phyloP scores from a whole-genome alignment of 2,113 vertebrate species.

The Anhinga anhinga region DNA sequence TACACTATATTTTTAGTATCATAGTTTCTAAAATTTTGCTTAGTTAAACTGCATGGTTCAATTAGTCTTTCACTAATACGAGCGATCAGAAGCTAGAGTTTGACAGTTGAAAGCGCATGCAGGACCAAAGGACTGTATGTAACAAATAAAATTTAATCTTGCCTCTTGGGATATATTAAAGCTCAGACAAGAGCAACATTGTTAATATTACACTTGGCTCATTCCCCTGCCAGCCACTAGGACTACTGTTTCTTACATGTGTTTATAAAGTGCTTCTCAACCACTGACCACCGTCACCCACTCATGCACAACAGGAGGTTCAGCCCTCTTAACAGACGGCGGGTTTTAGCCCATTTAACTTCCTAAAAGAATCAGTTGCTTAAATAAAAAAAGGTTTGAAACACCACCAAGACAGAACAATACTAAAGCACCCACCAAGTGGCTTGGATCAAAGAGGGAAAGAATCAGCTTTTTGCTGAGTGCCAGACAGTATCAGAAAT shows the following conservation, averaged over 20 bases:
- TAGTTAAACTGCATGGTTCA: no score
- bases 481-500: background rate
- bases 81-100: no score
- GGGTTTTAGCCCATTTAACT: background rate
- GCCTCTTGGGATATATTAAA: background rate
- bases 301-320: background rate
- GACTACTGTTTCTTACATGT: background rate
- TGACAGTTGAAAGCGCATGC: no score
- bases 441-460: background rate
- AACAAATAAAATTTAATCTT: background rate
- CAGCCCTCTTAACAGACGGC: background rate
- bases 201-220: background rate
- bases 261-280: background rate
- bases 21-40: background rate
- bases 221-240: background rate
- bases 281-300: background rate
- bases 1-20: background rate
- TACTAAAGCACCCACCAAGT: slow-evolving; percentile 27
- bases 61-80: no score
- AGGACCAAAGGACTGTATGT: background rate
- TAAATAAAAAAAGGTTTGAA: background rate
- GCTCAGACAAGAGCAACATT: background rate
- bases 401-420: background rate
- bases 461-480: slow-evolving; percentile 36
- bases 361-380: background rate